phyloP scores from a whole-genome alignment of 2,888 invertebrate species.

The Perithous albicinctus region DNA sequence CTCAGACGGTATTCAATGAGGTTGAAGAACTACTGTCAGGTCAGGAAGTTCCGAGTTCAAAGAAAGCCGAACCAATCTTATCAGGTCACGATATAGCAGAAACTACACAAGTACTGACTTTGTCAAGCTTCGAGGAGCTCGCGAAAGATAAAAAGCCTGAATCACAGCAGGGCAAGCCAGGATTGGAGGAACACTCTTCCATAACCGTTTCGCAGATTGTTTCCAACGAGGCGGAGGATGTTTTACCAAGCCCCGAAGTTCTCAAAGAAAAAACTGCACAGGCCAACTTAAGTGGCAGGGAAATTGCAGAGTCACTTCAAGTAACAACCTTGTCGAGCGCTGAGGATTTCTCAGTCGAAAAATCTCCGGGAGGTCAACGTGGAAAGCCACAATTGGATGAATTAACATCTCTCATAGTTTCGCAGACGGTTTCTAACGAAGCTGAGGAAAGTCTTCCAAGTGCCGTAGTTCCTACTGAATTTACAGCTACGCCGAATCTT shows the following conservation, averaged over 20 bases:
- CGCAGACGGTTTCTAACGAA: constrained; percentile 71
- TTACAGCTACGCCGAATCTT: constrained; percentile 72
- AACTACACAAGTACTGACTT: constrained; percentile 74
- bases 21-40: constrained; percentile 70
- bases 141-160: constrained; percentile 37
- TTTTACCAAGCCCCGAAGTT: constrained; percentile 66
- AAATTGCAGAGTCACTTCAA: constrained; percentile 78
- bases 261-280: constrained; percentile 81
- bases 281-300: constrained; percentile 78
- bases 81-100: constrained; percentile 80
- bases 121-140: constrained; percentile 67
- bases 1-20: constrained; percentile 75
- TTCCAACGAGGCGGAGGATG: constrained; percentile 69
- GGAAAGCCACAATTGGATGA: constrained; percentile 70
- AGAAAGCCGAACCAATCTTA: constrained; percentile 73
- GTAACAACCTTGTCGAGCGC: constrained; percentile 75
- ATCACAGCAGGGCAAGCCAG: constrained; percentile 68
- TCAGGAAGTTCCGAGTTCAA: constrained; percentile 74
- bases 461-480: constrained; percentile 60
- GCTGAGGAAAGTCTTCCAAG: constrained; percentile 63
- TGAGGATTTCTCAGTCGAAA: constrained; percentile 65
- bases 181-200: constrained; percentile 72
- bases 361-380: constrained; percentile 67
- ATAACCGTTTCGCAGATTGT: constrained; percentile 72
- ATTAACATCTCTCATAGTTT: constrained; percentile 69